These are phyloP conservation scores for Mellilla xanthometata DNA, from an alignment of 2,888 invertebrate species.

Conservation along the genomic window DNA sequence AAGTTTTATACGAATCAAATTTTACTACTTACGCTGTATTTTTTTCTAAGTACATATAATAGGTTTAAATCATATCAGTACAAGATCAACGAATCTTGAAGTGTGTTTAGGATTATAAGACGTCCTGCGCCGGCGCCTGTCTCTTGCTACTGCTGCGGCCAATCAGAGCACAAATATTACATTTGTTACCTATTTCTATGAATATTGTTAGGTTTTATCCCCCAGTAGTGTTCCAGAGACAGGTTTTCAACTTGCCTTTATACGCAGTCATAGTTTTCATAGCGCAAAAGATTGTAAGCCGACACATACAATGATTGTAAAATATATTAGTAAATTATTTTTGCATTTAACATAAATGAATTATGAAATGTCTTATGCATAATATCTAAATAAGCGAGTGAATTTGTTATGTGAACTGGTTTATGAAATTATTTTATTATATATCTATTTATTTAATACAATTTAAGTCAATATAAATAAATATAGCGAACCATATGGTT, in stretches of 20 bases:
- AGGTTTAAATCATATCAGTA: constrained; percentile 75
- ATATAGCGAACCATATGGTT: no score
- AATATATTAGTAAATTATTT: constrained; percentile 43
- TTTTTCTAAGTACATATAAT: constrained; percentile 73
- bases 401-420: no score
- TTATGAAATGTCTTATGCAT: constrained; percentile 41
- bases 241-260: constrained; percentile 40
- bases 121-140: constrained; percentile 35
- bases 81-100: constrained; percentile 50
- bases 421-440: constrained; percentile 22
- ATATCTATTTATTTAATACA: no score
- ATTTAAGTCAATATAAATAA: no score
- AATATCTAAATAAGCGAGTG: constrained; percentile 33
- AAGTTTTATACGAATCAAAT: constrained; percentile 76
- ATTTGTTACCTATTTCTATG: constrained; percentile 34
- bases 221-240: constrained; percentile 26
- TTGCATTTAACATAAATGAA: constrained; percentile 45
- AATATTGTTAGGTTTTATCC: constrained; percentile 24
- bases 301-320: constrained; percentile 23
- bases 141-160: neutral
- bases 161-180: constrained; percentile 42
- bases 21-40: constrained; percentile 70
- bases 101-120: constrained; percentile 47
- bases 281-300: constrained; percentile 6
- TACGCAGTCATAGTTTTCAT: constrained; percentile 29